phyloP scores from a whole-genome alignment of 2,797 vertebrate genomes.

The Pelobates cultripes region DNA sequence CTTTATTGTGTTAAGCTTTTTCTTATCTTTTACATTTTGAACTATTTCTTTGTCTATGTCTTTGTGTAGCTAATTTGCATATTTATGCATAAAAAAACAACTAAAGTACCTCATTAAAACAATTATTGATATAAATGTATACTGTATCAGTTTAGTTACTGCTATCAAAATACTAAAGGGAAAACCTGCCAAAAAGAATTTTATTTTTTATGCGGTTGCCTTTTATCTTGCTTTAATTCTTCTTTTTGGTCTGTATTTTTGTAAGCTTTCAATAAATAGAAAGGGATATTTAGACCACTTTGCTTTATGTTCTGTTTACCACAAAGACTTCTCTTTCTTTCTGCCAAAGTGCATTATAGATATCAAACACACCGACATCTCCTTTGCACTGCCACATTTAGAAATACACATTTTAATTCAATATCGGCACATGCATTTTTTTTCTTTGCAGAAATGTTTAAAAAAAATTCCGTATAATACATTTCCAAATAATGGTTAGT shows the following conservation, averaged over 20 bases:
- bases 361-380: not conserved
- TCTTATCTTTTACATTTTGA: too few species aligned
- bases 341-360: not conserved
- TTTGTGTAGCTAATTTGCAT: too few species aligned
- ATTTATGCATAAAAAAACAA: too few species aligned
- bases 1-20: too few species aligned
- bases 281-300: not conserved
- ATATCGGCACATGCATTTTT: not conserved
- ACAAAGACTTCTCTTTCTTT: not conserved
- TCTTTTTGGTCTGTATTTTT: not conserved
- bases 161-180: constrained; percentile 8
- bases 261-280: not conserved
- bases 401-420: not conserved
- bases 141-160: too few species aligned
- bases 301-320: not conserved
- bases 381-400: not conserved
- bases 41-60: too few species aligned
- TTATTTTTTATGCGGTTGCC: constrained; percentile 1
- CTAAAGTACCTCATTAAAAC: too few species aligned
- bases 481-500: not conserved
- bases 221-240: constrained; percentile 9
- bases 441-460: not conserved
- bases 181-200: constrained; percentile 4
- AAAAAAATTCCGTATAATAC: too few species aligned
- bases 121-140: too few species aligned